Evolutionary conservation across 1,140 invertebrate genomes (phyloP).

Genomic region (Chelonus insularis): DNA sequence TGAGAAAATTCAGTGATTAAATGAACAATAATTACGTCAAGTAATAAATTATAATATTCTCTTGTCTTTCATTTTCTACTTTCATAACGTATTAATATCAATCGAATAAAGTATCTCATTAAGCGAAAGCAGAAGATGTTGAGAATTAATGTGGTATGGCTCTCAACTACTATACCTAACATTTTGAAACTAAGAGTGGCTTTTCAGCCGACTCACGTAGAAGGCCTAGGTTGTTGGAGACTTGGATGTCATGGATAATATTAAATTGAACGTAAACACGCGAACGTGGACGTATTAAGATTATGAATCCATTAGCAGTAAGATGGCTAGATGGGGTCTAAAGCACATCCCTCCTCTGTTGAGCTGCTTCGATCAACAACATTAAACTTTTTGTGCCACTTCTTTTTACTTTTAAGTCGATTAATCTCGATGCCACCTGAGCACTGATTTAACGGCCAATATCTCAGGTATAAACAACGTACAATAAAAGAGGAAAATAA

Average conservation of each 20-base stretch:
- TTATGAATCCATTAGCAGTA: slow-evolving; percentile 49
- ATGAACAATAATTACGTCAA: neutral
- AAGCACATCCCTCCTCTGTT: slow-evolving; percentile 26
- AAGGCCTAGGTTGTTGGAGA: neutral
- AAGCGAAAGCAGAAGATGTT: neutral
- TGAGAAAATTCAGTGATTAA: too few relatives aligned
- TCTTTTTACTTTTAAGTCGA: neutral
- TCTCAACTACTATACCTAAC: too few relatives aligned
- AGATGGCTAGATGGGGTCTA: slow-evolving; percentile 39
- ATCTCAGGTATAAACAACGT: neutral
- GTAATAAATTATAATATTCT: too few relatives aligned
- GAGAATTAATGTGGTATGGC: neutral
- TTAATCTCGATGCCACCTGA: slow-evolving; percentile 11
- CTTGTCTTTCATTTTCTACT: too few relatives aligned
- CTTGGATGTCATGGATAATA: slow-evolving; percentile 28
- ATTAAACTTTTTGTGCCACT: slow-evolving; percentile 18
- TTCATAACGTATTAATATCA: neutral
- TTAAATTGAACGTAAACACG: slow-evolving; percentile 44
- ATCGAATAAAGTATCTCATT: neutral
- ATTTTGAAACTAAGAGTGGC: neutral
- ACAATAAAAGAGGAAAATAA: neutral
- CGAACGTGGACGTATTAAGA: slow-evolving; percentile 46
- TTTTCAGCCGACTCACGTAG: neutral
- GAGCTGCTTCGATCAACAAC: slow-evolving; percentile 21
- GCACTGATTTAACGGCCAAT: neutral